Evolutionary conservation across 2,888 invertebrate species (phyloP), one percentile per base, ranked within the genome.

Genomic region (Sinopyrophorus schimmeli): DNA sequence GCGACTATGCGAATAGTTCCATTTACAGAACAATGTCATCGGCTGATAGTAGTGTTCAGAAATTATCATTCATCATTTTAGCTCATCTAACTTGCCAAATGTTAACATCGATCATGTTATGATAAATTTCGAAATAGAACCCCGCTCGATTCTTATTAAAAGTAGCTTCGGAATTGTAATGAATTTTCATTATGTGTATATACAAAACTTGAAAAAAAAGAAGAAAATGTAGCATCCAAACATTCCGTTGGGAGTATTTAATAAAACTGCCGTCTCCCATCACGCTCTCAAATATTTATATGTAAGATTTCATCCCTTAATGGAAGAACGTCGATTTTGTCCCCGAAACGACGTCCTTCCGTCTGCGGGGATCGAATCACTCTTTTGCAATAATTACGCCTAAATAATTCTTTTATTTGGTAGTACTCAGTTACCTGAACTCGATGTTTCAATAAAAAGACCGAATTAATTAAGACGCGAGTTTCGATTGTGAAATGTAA

Each of bases 1-100:
- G 73, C 54, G 64, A 66, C 14, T 72, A 62, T 51, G 66, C 67
- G n/a, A 65, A 68, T 47, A 43, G 54, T 32, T 60, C 66, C 23
- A 59, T 47, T 28, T 68, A 67, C 53, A 55, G 57, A 24, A 70
- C 70, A 5, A 47, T 61, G 34, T 57, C 62, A n/a, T 55, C 58
- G 16, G 48, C 51, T 18, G 47, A 47, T 38, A 38, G 42, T 6
- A 24, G 40, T 16, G 27, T 10, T 20, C n/a, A 12, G n/a, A n/a
- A 24, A n/a, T 31, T 35, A 7, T n/a, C 24, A 9, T 18, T 20
- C 18, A 18, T 18, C 16, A 17, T 30, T n/a, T 16, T 43, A 32
- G 30, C 42, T 27, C 37, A 24, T 17, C 16, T 48, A 40, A 18
- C 17, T 31, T 41, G 28, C 16, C 40, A 23, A 37, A 40, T 40